phyloP scores from a whole-genome alignment of 2,888 invertebrate genomes.

The Balanococcus diminutus region DNA sequence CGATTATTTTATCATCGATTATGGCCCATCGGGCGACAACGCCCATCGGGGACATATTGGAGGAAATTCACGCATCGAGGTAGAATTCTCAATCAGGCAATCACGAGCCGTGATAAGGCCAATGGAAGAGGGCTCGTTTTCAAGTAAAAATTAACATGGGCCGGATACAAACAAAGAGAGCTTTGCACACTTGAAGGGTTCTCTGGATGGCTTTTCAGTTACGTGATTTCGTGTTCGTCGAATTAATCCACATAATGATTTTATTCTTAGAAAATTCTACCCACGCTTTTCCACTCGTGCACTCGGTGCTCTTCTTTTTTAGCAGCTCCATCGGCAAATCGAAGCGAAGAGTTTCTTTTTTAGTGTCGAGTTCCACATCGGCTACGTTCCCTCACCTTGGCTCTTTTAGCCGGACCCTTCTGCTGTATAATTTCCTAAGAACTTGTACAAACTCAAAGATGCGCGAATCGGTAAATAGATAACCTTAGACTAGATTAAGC shows the following conservation, averaged over 20 bases:
- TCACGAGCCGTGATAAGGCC: neutral
- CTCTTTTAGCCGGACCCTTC: no score
- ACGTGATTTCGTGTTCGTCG: neutral
- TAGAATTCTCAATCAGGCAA: neutral
- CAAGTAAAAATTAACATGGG: neutral
- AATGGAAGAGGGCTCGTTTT: neutral
- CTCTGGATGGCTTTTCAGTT: neutral
- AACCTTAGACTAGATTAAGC: neutral
- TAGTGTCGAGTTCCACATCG: neutral
- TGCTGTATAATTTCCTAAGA: neutral
- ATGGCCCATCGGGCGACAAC: neutral
- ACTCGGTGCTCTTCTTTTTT: neutral
- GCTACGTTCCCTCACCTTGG: neutral
- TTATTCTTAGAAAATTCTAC: neutral
- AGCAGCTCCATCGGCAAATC: no score
- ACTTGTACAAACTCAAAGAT: neutral
- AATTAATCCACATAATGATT: conserved; percentile 20
- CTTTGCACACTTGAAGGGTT: neutral
- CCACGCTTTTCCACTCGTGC: neutral
- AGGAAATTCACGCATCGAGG: neutral
- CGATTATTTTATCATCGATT: neutral
- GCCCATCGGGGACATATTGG: neutral
- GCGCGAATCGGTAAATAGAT: neutral
- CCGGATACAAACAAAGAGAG: neutral
- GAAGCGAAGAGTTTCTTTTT: neutral